A percentile compares a stretch with the other conserved stretches of the same genome.
These are phyloP conservation scores for Cliona cf. orientalis DNA, from an alignment of 37 sponge, comb jelly and placozoan genomes.

Conservation along the genomic window DNA sequence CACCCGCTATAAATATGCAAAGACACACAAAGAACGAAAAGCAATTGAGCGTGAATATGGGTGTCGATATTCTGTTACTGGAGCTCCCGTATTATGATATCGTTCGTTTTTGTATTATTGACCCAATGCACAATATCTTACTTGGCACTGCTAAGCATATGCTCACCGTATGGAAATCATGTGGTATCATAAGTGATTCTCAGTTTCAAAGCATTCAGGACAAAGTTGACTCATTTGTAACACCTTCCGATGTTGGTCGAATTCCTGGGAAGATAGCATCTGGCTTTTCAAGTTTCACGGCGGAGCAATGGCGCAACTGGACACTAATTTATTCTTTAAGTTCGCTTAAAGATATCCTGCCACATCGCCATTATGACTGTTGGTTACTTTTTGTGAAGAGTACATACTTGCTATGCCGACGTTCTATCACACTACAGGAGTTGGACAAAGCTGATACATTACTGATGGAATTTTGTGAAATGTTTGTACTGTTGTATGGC, in stretches of 20 bases:
- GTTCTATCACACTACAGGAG: neutral
- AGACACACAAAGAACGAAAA: neutral
- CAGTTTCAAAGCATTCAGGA: constrained; percentile 34
- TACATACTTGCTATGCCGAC: constrained; percentile 15
- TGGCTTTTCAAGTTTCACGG: constrained; percentile 52
- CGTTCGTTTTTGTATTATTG: constrained; percentile 22
- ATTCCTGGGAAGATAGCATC: constrained; percentile 54
- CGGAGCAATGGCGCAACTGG: constrained; percentile 68
- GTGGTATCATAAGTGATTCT: too few species aligned
- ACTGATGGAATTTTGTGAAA: constrained; percentile 29
- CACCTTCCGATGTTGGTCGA: constrained; percentile 28
- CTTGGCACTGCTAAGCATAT: too few species aligned
- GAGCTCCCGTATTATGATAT: constrained; percentile 36
- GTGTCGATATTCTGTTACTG: neutral
- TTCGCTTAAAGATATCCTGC: neutral
- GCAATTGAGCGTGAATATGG: neutral
- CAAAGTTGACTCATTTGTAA: constrained; percentile 16
- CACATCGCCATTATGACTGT: constrained; percentile 18
- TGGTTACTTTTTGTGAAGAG: constrained; percentile 66
- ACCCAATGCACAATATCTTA: constrained; percentile 45
- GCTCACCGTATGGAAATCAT: too few species aligned
- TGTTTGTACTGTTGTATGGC: constrained; percentile 42
- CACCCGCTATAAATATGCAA: too few species aligned
- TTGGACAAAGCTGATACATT: constrained; percentile 27
- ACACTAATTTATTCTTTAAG: constrained; percentile 8